Percentiles rank a stretch among this genome's conserved stretches.
These are phyloP conservation scores for Dryococelus australis DNA, from an alignment of 2,888 invertebrate genomes.

Conservation along the genomic window DNA sequence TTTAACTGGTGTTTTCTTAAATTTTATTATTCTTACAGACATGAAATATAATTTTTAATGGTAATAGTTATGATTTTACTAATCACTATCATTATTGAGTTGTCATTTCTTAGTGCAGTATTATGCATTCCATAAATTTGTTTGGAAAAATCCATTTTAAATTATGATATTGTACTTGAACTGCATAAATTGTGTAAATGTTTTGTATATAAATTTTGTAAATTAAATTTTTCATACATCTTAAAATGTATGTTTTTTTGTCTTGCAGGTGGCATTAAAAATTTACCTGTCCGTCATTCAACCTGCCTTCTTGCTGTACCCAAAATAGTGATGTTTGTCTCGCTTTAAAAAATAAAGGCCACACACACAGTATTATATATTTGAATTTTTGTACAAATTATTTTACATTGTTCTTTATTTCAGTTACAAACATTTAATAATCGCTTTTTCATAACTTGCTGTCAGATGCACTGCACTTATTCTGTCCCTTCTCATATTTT, in stretches of 20 bases:
- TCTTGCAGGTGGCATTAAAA: too few species aligned
- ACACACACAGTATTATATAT: too few species aligned
- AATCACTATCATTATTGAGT: neutral
- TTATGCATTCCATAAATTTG: neutral
- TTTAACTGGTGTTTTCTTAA: neutral
- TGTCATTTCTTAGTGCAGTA: neutral
- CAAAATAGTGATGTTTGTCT: too few species aligned
- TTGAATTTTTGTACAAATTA: too few species aligned
- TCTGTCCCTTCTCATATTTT: too few species aligned
- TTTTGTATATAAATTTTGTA: slow-evolving; percentile 10
- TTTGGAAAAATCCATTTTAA: neutral
- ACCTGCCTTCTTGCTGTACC: too few species aligned
- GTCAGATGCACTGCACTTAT: too few species aligned
- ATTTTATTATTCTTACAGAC: neutral
- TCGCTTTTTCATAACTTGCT: too few species aligned
- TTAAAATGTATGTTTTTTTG: neutral
- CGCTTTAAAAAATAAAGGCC: too few species aligned
- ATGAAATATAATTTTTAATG: neutral
- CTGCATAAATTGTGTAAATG: neutral
- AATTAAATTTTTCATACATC: slow-evolving; percentile 5
- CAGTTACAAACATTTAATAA: too few species aligned
- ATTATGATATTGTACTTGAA: neutral
- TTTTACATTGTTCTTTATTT: too few species aligned
- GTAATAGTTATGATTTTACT: neutral
- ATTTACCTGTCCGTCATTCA: too few species aligned